Base-by-base conservation (phyloP, 2,797 vertebrate species). In the Lophius americanus region DNA sequence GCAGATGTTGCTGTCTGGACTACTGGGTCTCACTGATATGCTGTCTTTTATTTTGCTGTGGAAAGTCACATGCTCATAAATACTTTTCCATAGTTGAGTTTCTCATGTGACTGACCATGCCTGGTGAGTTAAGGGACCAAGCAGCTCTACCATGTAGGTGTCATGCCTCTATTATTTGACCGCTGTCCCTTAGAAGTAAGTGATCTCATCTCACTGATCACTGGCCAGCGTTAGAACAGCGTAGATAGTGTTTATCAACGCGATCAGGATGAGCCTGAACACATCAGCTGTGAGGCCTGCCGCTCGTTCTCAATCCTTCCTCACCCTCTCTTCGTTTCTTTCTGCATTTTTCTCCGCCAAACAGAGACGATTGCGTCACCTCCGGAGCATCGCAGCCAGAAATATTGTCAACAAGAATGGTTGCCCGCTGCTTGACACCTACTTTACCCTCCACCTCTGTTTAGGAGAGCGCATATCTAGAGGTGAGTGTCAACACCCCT, bases 361-460 rank as follows among this genome's bases (percentile, higher is more conserved):
- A 83, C 88, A 99, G 97, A 95, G 98, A 68, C 96, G 98, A 7
- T 93, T 99, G 79, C 96, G 97, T 72, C 97, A 99, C 72, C 95
- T 99, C 64, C 95, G 97, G 68, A 99, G 95, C 81, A 97, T 99
- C 0, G 97, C 98, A 0, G 97, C 97, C 3, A 94, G 98, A 51
- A 99, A 99, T 92, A 96, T 99, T 2, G 88, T 97, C 68, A 97
- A 95, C 85, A 97, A 87, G 93, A 97, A 97, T 89, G 96, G 96
- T 23, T 96, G 93, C 64, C 95, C 96, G 5, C 95, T 99, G 61
- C 90, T 99, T 78, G 97, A 99, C 79, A 99, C 97, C 0, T 98
- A 95, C 89, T 99, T 99, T 90, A 98, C 96, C 12, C 96, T 99
- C 70, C 97, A 99, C 85, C 90, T 98, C 80, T 97, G 95, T 82